Conservation (phyloP, 2,888 invertebrate genomes). For the Apamea sordens region DNA sequence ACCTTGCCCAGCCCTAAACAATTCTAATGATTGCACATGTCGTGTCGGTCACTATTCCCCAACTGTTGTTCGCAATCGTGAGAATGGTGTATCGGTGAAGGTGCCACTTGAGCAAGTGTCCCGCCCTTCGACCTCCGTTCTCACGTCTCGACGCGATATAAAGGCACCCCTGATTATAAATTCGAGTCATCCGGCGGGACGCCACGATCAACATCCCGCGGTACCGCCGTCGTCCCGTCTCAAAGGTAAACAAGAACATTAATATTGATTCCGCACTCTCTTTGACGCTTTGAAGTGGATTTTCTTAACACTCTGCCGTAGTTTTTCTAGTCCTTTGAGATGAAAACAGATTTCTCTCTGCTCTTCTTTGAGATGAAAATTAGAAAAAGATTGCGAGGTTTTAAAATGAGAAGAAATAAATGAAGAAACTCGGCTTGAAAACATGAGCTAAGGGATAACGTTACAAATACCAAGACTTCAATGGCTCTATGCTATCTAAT, state of each 20-base stretch:
- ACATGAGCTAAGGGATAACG: background rate
- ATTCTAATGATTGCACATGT: conserved; percentile 87
- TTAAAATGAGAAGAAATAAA: background rate
- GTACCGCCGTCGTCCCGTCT: conserved; percentile 73
- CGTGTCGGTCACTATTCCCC: conserved; percentile 80
- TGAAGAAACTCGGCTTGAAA: background rate
- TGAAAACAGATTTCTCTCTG: conserved; percentile 72
- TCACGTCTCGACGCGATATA: conserved; percentile 80
- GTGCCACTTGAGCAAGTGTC: conserved; percentile 88
- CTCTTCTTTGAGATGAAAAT: conserved; percentile 73
- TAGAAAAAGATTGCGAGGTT: conserved; percentile 28
- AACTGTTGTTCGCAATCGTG: conserved; percentile 85
- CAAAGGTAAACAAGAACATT: conserved; percentile 89
- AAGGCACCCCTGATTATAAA: conserved; percentile 87
- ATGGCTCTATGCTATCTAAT: too few relatives aligned
- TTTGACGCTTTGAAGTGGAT: conserved; percentile 85
- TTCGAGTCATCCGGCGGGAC: conserved; percentile 84
- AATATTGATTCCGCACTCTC: conserved; percentile 88
- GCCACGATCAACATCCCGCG: conserved; percentile 79
- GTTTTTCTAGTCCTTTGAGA: conserved; percentile 83
- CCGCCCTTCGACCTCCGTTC: conserved; percentile 86
- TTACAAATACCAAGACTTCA: background rate
- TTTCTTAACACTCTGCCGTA: conserved; percentile 79
- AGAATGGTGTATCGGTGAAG: conserved; percentile 83
- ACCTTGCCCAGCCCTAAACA: conserved; percentile 85